phyloP scores from a whole-genome alignment of 2,888 invertebrate genomes.

The Acronicta leporina region DNA sequence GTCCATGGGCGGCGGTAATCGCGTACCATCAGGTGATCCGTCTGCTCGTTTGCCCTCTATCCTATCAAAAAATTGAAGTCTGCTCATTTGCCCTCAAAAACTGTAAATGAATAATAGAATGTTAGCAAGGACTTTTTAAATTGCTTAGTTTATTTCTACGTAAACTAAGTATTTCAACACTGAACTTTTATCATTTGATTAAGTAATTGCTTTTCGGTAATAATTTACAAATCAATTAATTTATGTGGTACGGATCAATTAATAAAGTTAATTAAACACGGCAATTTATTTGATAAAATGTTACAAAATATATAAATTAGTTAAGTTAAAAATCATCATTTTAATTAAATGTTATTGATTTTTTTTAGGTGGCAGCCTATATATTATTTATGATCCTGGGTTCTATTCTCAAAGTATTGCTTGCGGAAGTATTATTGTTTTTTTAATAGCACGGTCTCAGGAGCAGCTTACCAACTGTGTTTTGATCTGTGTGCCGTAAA shows the following conservation, averaged over 20 bases:
- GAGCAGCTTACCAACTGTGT: too few relatives aligned
- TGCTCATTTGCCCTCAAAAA: too few relatives aligned
- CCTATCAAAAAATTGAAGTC: too few relatives aligned
- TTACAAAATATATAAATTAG: conserved; percentile 4
- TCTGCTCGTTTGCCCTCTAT: too few relatives aligned
- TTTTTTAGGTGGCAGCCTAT: too few relatives aligned
- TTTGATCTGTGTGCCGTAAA: too few relatives aligned
- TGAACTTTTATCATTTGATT: conserved; percentile 11
- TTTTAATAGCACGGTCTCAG: too few relatives aligned
- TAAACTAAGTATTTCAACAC: not conserved
- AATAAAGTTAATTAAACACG: conserved; percentile 19
- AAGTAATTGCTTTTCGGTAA: conserved; percentile 15
- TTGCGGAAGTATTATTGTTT: too few relatives aligned
- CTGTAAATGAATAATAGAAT: too few relatives aligned
- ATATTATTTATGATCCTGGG: not conserved
- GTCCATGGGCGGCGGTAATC: too few relatives aligned
- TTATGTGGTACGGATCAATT: not conserved
- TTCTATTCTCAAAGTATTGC: not conserved
- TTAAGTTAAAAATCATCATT: not conserved
- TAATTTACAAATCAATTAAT: conserved; percentile 19
- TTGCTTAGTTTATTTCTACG: conserved; percentile 18
- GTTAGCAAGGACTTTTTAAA: conserved; percentile 1
- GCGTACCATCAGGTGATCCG: too few relatives aligned
- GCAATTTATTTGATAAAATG: conserved; percentile 17
- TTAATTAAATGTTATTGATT: conserved; percentile 7